Percentiles rank a stretch among this genome's conserved stretches.
phyloP scores from a whole-genome alignment of 1,140 invertebrate genomes.

The Venustaconcha ellipsiformis region DNA sequence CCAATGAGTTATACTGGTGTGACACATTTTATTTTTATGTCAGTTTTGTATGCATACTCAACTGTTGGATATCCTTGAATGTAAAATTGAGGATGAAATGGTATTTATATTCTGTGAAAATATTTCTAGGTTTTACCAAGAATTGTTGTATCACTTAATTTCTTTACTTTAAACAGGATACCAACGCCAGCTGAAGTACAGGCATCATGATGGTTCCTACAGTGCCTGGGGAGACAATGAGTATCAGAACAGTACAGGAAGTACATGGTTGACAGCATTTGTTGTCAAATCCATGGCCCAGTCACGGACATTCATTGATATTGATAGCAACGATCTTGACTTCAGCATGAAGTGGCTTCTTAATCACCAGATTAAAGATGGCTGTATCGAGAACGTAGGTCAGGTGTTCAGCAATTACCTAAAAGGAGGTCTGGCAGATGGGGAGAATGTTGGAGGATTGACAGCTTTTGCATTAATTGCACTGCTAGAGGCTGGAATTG shows the following conservation, averaged over 20 bases:
- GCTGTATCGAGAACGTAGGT: constrained; percentile 79
- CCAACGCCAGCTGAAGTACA: constrained; percentile 90
- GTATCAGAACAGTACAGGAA: constrained; percentile 79
- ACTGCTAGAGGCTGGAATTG: constrained; percentile 54
- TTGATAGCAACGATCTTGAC: constrained; percentile 80
- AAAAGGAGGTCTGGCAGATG: constrained; percentile 59
- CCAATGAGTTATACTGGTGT: too few relatives aligned
- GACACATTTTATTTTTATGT: too few relatives aligned
- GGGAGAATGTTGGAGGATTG: constrained; percentile 47
- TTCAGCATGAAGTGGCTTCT: constrained; percentile 85
- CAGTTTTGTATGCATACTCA: too few relatives aligned
- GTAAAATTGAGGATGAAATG: too few relatives aligned
- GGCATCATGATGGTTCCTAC: constrained; percentile 92
- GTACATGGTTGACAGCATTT: constrained; percentile 97
- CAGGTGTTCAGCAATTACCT: constrained; percentile 62
- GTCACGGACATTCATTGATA: constrained; percentile 82
- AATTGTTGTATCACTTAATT: too few relatives aligned
- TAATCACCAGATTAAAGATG: constrained; percentile 80
- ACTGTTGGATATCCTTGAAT: too few relatives aligned
- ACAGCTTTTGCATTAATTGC: constrained; percentile 65
- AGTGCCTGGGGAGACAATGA: constrained; percentile 90
- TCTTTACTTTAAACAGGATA: constrained; percentile 70
- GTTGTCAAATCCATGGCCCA: constrained; percentile 90
- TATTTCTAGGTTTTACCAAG: too few relatives aligned
- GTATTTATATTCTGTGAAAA: too few relatives aligned